These are phyloP conservation scores for Cygnus atratus DNA, from an alignment of 2,113 vertebrate genomes.

Conservation along the genomic window DNA sequence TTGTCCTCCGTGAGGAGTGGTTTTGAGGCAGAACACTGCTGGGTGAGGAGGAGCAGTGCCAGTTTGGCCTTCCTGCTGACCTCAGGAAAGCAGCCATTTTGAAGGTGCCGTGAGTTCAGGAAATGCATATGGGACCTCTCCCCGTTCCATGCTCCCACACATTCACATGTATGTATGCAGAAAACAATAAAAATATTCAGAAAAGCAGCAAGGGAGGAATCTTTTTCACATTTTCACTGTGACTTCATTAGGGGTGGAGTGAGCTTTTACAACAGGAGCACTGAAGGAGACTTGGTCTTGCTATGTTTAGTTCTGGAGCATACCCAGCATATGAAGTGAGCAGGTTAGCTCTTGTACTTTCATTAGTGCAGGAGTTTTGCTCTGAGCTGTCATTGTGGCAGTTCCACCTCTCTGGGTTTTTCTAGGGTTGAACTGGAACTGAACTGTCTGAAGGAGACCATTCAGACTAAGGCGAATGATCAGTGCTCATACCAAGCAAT, in stretches of 20 bases:
- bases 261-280: background rate
- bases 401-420: background rate
- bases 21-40: background rate
- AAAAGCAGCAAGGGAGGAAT: background rate
- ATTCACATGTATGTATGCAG: background rate
- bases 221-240: background rate
- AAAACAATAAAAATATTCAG: background rate
- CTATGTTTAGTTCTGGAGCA: background rate
- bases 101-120: background rate
- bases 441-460: background rate
- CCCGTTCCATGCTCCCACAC: background rate
- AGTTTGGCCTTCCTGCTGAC: background rate
- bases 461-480: background rate
- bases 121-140: background rate
- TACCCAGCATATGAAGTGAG: background rate
- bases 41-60: background rate
- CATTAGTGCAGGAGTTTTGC: background rate
- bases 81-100: background rate
- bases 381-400: background rate
- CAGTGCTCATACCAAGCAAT: background rate
- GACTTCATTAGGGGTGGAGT: background rate
- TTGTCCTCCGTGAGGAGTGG: background rate
- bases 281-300: background rate
- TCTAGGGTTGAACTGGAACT: background rate
- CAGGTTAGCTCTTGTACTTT: background rate